These are phyloP conservation scores for Spisula solida DNA, from an alignment of 2,888 invertebrate species.

Conservation along the genomic window DNA sequence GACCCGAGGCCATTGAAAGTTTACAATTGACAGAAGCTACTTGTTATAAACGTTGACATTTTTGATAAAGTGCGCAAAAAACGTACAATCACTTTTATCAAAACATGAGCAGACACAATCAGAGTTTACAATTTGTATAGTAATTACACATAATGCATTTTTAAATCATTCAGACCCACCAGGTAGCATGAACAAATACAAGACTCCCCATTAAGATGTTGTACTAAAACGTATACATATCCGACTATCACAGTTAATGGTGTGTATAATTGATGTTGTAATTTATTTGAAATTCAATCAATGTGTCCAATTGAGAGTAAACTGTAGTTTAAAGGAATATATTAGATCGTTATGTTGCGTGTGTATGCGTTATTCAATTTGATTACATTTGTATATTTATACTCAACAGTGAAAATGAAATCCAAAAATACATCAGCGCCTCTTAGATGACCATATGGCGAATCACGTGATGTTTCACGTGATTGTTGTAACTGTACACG, in stretches of 20 bases:
- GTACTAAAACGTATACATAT: too few relatives aligned
- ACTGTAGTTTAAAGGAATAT: not conserved
- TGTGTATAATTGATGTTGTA: not conserved
- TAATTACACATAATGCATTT: not conserved
- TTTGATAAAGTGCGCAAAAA: too few relatives aligned
- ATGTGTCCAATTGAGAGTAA: not conserved
- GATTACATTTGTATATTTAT: too few relatives aligned
- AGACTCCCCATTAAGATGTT: not conserved
- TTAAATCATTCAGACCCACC: not conserved
- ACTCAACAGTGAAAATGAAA: too few relatives aligned
- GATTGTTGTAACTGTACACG: too few relatives aligned
- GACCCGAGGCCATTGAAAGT: too few relatives aligned
- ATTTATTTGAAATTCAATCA: conserved; percentile 2
- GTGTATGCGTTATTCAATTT: not conserved
- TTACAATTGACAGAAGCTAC: too few relatives aligned
- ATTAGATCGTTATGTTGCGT: not conserved
- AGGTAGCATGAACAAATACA: not conserved
- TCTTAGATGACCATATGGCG: too few relatives aligned
- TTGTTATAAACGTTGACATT: too few relatives aligned
- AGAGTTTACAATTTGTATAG: not conserved
- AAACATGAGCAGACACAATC: not conserved
- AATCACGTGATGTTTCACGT: too few relatives aligned
- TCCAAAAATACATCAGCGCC: too few relatives aligned
- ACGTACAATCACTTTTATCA: too few relatives aligned
- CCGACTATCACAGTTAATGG: not conserved